Evolutionary conservation across 2,888 invertebrate genomes (phyloP).

Genomic region (Palloptera scutellata): DNA sequence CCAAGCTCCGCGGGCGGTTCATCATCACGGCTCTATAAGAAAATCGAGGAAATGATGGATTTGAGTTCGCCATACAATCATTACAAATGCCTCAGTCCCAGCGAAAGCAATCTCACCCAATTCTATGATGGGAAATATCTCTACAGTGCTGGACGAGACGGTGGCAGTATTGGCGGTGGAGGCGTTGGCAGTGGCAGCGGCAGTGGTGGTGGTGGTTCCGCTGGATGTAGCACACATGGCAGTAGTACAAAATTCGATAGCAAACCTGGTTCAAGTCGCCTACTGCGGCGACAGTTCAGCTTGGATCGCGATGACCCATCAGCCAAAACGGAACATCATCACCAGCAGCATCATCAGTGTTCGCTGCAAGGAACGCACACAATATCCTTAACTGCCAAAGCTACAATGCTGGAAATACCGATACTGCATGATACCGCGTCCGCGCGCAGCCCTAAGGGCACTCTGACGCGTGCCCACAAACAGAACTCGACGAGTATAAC

Average conservation of each 20-base stretch:
- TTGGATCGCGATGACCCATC: conserved; percentile 72
- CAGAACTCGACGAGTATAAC: conserved; percentile 76
- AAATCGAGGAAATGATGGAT: conserved; percentile 67
- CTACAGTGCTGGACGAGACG: conserved; percentile 45
- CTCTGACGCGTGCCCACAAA: conserved; percentile 66
- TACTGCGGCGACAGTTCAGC: conserved; percentile 74
- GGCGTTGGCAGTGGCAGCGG: conserved; percentile 46
- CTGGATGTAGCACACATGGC: conserved; percentile 38
- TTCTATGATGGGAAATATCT: conserved; percentile 62
- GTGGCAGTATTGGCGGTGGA: conserved; percentile 33
- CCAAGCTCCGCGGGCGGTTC: conserved; percentile 60
- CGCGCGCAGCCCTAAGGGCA: conserved; percentile 56
- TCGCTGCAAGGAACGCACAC: conserved; percentile 51
- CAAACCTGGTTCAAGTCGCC: conserved; percentile 65
- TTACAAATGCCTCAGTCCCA: conserved; percentile 76
- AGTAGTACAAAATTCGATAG: conserved; percentile 53
- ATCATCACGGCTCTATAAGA: conserved; percentile 62
- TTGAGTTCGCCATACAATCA: conserved; percentile 79
- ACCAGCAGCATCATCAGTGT: conserved; percentile 43
- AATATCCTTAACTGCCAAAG: conserved; percentile 46
- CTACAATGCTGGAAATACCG: conserved; percentile 59
- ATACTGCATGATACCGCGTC: conserved; percentile 61
- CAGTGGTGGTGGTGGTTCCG: conserved; percentile 43
- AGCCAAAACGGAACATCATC: conserved; percentile 50
- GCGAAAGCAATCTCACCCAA: conserved; percentile 66